A percentile compares a stretch with the other conserved stretches of the same genome.
phyloP scores from a whole-genome alignment of 1,140 invertebrate species.

The Penaeus chinensis region DNA sequence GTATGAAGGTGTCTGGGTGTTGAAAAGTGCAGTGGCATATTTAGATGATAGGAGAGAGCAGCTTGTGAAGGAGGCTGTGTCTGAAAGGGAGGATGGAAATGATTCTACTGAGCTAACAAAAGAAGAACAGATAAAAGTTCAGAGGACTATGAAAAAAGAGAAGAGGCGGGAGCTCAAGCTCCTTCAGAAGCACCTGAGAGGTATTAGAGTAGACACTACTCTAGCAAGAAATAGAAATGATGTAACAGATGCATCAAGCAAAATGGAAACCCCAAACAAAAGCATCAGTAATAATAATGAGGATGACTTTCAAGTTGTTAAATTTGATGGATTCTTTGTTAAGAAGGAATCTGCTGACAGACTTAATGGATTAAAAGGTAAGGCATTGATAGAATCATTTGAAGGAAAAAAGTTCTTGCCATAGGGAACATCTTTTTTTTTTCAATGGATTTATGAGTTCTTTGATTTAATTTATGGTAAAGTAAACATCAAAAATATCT shows the following conservation, averaged over 20 bases:
- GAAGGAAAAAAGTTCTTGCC: neutral
- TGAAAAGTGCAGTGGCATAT: neutral
- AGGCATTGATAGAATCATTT: neutral
- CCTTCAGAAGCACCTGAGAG: too few relatives aligned
- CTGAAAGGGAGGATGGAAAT: neutral
- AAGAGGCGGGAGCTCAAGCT: slow-evolving; percentile 6
- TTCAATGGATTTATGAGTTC: neutral
- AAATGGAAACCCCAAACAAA: neutral
- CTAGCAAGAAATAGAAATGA: neutral
- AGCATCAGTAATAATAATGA: neutral
- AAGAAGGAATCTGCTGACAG: slow-evolving; percentile 45
- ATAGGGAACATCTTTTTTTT: too few relatives aligned
- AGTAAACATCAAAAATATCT: neutral
- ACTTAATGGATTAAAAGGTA: slow-evolving; percentile 35
- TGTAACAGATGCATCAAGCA: neutral
- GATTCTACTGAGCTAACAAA: slow-evolving; percentile 5
- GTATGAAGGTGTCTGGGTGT: slow-evolving; percentile 38
- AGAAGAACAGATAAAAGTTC: slow-evolving; percentile 28
- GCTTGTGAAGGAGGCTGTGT: neutral
- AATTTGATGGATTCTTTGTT: slow-evolving; percentile 45
- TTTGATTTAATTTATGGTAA: neutral
- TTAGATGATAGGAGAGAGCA: neutral
- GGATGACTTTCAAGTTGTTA: neutral
- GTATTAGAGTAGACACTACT: neutral
- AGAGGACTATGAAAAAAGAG: slow-evolving; percentile 37